Conservation (phyloP, 2,113 vertebrate species). For the Nerophis ophidion region DNA sequence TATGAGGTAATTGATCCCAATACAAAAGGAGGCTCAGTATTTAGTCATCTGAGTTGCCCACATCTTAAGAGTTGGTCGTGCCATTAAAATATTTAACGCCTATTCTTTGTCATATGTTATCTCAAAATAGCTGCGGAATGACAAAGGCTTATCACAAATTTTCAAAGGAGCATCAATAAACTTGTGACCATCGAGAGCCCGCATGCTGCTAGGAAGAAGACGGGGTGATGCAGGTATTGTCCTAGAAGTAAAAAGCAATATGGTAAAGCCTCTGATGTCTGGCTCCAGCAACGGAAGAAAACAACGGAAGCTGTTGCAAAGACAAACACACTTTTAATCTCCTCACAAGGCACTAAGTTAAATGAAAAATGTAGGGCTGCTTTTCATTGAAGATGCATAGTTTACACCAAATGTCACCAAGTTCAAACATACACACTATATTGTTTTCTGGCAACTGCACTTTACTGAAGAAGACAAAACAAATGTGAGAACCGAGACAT, state of each 20-base stretch:
- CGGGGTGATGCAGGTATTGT: slow-evolving; percentile 22
- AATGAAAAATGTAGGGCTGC: background rate
- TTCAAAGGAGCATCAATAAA: background rate
- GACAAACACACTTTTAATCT: background rate
- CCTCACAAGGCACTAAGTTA: background rate
- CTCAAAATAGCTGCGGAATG: background rate
- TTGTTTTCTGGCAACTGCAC: background rate
- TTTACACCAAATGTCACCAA: background rate
- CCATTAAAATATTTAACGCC: background rate
- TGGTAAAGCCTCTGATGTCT: slow-evolving; percentile 12
- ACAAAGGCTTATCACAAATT: slow-evolving; percentile 2
- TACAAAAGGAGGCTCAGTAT: too few relatives aligned
- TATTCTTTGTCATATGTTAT: background rate
- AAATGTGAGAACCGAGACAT: slow-evolving; percentile 27
- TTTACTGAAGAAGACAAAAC: slow-evolving; percentile 17
- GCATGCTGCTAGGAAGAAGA: background rate
- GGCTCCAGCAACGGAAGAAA: background rate
- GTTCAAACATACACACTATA: background rate
- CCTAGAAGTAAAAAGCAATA: slow-evolving; percentile 2
- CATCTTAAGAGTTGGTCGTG: too few relatives aligned
- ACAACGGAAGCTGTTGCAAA: background rate
- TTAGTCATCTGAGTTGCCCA: too few relatives aligned
- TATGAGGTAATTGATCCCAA: too few relatives aligned
- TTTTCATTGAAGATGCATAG: background rate
- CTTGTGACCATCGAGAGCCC: slow-evolving; percentile 7